Evolutionary conservation across 2,797 vertebrate species (phyloP), one percentile per base, ranked within the genome.

Genomic region (Phoeniculus purpureus): DNA sequence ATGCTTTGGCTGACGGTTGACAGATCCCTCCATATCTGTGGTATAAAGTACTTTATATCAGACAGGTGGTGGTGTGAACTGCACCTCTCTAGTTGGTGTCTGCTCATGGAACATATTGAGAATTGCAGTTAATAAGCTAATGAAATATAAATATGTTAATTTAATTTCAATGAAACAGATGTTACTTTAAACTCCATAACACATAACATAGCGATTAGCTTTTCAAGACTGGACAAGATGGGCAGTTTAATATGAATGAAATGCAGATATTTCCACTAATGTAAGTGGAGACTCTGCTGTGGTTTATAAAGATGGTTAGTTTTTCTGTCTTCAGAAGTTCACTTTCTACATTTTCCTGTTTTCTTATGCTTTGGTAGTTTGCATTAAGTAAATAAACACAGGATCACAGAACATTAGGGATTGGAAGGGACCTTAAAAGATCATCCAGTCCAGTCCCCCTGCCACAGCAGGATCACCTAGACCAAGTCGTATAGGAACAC

Each of bases 41-140:
- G 58, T 81, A 23, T 70, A 81, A 87, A 86, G 73, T 56, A 29
- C 52, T 89, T 91, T 70, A 67, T 68, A 75, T 90, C 90, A 93
- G 91, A 88, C 93, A 96, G 93, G 90, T 95, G 95, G 92, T 94
- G 93, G 19, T 96, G 93, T 96, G 91, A 94, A 59, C 83, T 90
- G 77, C 62, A 43, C 75, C 66, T 29, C 90, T 90, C 73, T 91
- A 74, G 61, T 14, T 87, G 81, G 10, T 94, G 67, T 87, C 80
- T 93, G 59, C 85, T 94, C 68, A 86, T 92, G 82, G 45, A 76
- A 60, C 94, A 95, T 95, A 92, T 78, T 94, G 95, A 95, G 85
- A 92, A 94, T 93, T 94, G 54, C 56, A 62, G 66, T 92, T 96
- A 92, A 95, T 96, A 94, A 95, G 73, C 50, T 96, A 90, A 95